phyloP scores from a whole-genome alignment of 2,113 vertebrate species.

The Ovibos moschatus region DNA sequence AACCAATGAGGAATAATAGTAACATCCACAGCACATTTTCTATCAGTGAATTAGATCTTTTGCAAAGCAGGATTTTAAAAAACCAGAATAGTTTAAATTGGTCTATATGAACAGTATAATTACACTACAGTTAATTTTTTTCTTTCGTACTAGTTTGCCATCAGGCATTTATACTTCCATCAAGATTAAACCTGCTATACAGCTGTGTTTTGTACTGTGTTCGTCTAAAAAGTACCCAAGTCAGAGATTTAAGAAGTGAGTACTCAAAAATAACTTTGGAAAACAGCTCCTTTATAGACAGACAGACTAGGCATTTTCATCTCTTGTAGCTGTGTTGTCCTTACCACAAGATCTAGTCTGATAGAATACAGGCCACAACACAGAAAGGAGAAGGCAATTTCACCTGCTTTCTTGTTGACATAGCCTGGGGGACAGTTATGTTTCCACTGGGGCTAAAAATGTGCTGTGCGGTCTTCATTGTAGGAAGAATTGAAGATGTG shows the following conservation, averaged over 20 bases:
- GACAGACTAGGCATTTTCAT: background rate
- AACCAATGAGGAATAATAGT: background rate
- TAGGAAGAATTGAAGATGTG: background rate
- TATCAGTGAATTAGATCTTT: background rate
- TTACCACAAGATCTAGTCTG: background rate
- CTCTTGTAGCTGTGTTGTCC: background rate
- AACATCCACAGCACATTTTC: background rate
- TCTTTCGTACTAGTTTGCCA: background rate
- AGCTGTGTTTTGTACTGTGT: background rate
- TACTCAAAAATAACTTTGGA: slow-evolving; percentile 18
- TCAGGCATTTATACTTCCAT: background rate
- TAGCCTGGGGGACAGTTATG: background rate
- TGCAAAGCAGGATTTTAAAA: background rate
- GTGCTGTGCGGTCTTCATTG: background rate
- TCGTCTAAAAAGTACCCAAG: background rate
- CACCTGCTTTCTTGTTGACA: background rate
- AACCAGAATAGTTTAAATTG: background rate
- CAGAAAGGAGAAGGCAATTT: background rate
- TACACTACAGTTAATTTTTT: background rate
- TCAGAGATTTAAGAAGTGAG: slow-evolving; percentile 19
- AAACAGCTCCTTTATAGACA: background rate
- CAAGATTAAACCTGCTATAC: slow-evolving; percentile 26
- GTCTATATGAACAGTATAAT: background rate
- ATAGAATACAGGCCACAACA: background rate
- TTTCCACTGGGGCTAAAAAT: background rate